Evolutionary conservation across 2,797 vertebrate genomes (phyloP).

Genomic region (Hapalemur alaotrensis): DNA sequence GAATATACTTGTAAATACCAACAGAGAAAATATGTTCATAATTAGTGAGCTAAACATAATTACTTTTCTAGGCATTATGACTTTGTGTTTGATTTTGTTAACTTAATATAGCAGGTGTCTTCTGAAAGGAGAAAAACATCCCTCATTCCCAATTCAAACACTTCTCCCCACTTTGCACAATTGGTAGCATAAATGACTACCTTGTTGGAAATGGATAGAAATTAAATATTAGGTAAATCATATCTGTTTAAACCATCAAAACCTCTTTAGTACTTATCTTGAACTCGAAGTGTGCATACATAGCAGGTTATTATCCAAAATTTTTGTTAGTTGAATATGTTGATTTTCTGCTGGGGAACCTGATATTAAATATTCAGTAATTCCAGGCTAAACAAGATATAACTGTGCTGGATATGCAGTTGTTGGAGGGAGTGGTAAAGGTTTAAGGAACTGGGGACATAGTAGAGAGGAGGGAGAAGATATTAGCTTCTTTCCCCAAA

Average conservation of each 20-base stretch:
- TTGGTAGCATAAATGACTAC: background rate
- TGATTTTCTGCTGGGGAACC: background rate
- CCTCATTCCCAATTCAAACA: background rate
- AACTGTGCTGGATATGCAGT: background rate
- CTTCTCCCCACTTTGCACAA: background rate
- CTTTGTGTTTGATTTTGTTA: background rate
- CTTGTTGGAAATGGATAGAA: conserved; percentile 22
- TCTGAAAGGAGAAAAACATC: background rate
- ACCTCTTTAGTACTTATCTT: background rate
- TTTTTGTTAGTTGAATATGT: background rate
- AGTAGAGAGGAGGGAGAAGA: background rate
- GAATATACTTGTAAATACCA: conserved; percentile 14
- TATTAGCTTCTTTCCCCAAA: background rate
- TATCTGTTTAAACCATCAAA: conserved; percentile 2
- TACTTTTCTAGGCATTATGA: background rate
- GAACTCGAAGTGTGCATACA: background rate
- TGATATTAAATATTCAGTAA: background rate
- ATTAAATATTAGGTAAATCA: conserved; percentile 18
- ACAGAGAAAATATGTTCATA: background rate
- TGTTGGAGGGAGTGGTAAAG: background rate
- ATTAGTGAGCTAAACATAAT: background rate
- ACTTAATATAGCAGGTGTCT: background rate
- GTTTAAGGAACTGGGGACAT: background rate
- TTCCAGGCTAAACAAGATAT: background rate
- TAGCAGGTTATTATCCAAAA: background rate